phyloP scores from a whole-genome alignment of 2,797 vertebrate species.

The Rhadinocentrus ornatus region DNA sequence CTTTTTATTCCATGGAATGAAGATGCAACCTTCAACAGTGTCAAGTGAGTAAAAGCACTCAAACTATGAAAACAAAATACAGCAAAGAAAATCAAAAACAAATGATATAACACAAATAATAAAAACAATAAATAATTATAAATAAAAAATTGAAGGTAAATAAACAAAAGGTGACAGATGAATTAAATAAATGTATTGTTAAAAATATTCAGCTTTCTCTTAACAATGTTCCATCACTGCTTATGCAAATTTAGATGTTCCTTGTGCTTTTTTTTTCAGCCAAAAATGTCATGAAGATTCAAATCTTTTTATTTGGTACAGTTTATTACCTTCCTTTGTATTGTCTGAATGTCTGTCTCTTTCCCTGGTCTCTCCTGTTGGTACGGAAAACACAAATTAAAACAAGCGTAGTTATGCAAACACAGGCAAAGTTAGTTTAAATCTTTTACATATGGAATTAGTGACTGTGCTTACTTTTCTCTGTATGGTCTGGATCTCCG shows the following conservation, averaged over 20 bases:
- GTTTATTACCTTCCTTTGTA: slow-evolving; percentile 83
- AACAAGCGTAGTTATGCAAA: neutral
- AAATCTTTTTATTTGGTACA: neutral
- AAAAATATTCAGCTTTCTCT: neutral
- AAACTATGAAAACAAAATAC: slow-evolving; percentile 91
- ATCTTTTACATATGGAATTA: neutral
- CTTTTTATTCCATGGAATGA: slow-evolving; percentile 98
- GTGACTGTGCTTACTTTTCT: slow-evolving; percentile 73
- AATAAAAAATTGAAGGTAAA: slow-evolving; percentile 29
- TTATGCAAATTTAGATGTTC: neutral
- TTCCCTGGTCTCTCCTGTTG: slow-evolving; percentile 77
- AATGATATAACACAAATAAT: slow-evolving; percentile 61
- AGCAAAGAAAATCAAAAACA: slow-evolving; percentile 68
- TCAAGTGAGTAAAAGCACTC: slow-evolving; percentile 93
- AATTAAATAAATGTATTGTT: slow-evolving; percentile 9
- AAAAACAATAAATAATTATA: slow-evolving; percentile 29
- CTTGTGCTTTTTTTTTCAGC: neutral
- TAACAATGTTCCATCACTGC: neutral
- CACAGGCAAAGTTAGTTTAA: neutral
- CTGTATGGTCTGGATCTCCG: slow-evolving; percentile 76
- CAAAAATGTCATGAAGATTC: neutral
- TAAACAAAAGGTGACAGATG: slow-evolving; percentile 35
- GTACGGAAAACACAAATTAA: slow-evolving; percentile 17
- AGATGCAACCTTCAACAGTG: slow-evolving; percentile 96
- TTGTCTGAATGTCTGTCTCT: slow-evolving; percentile 78